These are phyloP conservation scores for Brassicogethes aeneus DNA, from an alignment of 2,888 invertebrate species.

Conservation along the genomic window DNA sequence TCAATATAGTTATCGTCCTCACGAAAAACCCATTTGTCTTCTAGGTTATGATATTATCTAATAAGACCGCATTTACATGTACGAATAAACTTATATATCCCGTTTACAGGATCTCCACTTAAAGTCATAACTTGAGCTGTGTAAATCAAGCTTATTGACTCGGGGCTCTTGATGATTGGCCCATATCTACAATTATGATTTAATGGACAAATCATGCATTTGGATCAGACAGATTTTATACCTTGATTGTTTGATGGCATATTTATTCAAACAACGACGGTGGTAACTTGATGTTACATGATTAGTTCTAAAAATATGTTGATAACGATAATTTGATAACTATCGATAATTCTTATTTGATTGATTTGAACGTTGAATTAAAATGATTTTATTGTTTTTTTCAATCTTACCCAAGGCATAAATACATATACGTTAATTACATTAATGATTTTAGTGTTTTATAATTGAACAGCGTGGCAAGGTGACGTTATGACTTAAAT, in stretches of 20 bases:
- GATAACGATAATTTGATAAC: too few relatives aligned
- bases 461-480: too few relatives aligned
- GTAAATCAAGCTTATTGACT: slow-evolving; percentile 12
- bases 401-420: too few relatives aligned
- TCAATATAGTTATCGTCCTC: slow-evolving; percentile 20
- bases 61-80: slow-evolving; percentile 22
- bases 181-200: slow-evolving; percentile 14
- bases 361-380: too few relatives aligned
- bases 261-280: slow-evolving; percentile 2
- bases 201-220: slow-evolving; percentile 13
- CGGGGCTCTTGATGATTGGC: slow-evolving; percentile 10
- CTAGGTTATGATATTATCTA: slow-evolving; percentile 22
- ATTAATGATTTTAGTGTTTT: too few relatives aligned
- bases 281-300: too few relatives aligned
- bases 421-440: too few relatives aligned
- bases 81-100: slow-evolving; percentile 4
- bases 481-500: too few relatives aligned
- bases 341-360: too few relatives aligned
- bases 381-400: too few relatives aligned
- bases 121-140: slow-evolving; percentile 3
- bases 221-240: slow-evolving; percentile 7
- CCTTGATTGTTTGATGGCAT: not conserved
- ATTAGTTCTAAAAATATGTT: too few relatives aligned
- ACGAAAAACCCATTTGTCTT: slow-evolving; percentile 26
- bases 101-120: not conserved